These are phyloP conservation scores for Neomorphus geoffroyi DNA, from an alignment of 2,797 vertebrate species.

Conservation along the genomic window DNA sequence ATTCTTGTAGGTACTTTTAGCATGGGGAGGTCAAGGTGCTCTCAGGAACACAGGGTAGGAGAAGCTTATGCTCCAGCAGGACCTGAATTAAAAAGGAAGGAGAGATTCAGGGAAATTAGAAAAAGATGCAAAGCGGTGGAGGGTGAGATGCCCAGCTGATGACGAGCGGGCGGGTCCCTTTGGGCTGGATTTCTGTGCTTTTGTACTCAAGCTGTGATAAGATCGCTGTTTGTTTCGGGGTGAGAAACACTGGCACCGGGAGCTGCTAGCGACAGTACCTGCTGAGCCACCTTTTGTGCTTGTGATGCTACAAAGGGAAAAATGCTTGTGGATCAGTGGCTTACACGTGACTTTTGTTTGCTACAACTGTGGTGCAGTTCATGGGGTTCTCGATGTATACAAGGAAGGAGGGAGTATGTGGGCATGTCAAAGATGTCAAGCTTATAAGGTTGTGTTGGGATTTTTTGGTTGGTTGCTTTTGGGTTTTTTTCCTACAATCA, in stretches of 20 bases:
- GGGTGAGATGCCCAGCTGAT: not conserved
- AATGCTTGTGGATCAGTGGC: not conserved
- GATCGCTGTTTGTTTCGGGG: not conserved
- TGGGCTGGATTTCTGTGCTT: too few species aligned
- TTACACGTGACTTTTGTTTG: not conserved
- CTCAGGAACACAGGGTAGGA: not conserved
- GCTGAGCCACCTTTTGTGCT: not conserved
- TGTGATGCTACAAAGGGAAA: not conserved
- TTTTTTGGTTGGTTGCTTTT: too few species aligned
- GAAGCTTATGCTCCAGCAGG: not conserved
- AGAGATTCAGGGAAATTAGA: not conserved
- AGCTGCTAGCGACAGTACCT: not conserved
- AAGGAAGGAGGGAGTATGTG: not conserved
- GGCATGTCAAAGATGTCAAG: not conserved
- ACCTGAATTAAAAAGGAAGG: not conserved
- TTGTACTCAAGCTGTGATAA: not conserved
- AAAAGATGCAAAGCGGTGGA: not conserved
- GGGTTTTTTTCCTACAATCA: rapidly evolving
- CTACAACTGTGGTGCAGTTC: not conserved
- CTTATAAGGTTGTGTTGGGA: not conserved
- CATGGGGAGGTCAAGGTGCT: not conserved
- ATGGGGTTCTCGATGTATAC: not conserved
- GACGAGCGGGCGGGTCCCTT: not conserved
- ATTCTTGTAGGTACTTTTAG: not conserved
- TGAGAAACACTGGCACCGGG: not conserved